These are phyloP conservation scores for Chanos chanos DNA, from an alignment of 2,797 vertebrate species.

Conservation along the genomic window DNA sequence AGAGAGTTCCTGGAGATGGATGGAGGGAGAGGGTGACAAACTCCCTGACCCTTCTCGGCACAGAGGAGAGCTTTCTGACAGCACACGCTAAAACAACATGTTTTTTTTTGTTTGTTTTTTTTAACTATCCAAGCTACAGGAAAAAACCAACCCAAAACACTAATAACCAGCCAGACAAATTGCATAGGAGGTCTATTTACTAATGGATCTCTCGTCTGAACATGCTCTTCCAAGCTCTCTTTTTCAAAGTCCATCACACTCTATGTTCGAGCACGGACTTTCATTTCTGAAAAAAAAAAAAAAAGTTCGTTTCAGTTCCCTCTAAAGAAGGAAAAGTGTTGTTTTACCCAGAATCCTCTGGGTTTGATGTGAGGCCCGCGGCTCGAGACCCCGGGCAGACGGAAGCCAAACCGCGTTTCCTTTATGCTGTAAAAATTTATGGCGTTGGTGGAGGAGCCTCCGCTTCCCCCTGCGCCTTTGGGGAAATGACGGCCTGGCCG, in stretches of 20 bases:
- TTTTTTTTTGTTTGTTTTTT: too few species aligned
- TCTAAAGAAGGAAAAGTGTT: conserved; percentile 27
- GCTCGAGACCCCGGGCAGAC: conserved; percentile 28
- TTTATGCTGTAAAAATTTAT: conserved; percentile 58
- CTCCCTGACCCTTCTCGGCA: not conserved
- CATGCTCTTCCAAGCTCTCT: conserved; percentile 24
- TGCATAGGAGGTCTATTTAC: conserved; percentile 21
- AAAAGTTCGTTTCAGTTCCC: too few species aligned
- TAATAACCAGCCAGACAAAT: conserved; percentile 1
- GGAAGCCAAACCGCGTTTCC: conserved; percentile 61
- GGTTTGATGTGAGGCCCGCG: conserved; percentile 25
- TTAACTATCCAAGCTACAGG: conserved; percentile 1
- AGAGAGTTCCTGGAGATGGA: conserved; percentile 11
- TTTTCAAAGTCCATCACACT: conserved; percentile 29
- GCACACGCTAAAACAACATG: too few species aligned
- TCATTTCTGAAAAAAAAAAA: conserved; percentile 30
- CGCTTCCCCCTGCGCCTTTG: conserved; percentile 38
- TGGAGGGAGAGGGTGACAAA: not conserved
- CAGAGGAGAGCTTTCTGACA: too few species aligned
- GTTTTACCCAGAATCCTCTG: conserved; percentile 14
- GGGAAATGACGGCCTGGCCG: conserved; percentile 50
- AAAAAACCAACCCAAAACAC: not conserved
- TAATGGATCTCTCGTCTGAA: conserved; percentile 24
- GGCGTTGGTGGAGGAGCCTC: conserved; percentile 27
- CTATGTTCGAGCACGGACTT: conserved; percentile 15